phyloP scores from a whole-genome alignment of 2,113 vertebrate species.

The Lynx canadensis region DNA sequence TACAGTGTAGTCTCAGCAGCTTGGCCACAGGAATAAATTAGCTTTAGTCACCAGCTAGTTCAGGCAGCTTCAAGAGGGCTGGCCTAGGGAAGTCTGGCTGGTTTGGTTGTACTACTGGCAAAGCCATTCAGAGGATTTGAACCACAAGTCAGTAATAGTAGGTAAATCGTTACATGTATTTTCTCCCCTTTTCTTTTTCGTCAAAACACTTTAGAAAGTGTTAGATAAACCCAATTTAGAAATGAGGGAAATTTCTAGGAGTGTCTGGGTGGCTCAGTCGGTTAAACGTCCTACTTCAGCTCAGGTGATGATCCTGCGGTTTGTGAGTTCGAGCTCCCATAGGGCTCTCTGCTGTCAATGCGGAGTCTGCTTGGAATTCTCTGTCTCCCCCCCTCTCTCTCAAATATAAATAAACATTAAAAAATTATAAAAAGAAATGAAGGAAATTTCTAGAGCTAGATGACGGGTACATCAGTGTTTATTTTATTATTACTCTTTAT shows the following conservation, averaged over 20 bases:
- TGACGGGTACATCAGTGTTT: not conserved
- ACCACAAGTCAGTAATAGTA: not conserved
- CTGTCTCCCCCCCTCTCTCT: too few species aligned
- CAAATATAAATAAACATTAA: too few species aligned
- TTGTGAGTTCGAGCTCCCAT: too few species aligned
- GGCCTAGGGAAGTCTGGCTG: not conserved
- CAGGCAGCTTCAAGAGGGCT: not conserved
- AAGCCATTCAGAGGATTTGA: not conserved
- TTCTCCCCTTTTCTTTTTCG: not conserved
- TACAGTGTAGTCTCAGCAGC: not conserved
- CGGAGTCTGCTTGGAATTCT: too few species aligned
- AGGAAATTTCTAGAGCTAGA: slow-evolving; percentile 7
- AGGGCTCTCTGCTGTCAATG: too few species aligned
- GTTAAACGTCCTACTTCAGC: too few species aligned
- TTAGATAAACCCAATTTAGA: not conserved
- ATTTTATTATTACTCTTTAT: slow-evolving; percentile 9
- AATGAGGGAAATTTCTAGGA: slow-evolving; percentile 8
- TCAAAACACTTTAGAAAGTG: not conserved
- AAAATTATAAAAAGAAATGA: not conserved
- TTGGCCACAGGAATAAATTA: not conserved
- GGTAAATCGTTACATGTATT: not conserved
- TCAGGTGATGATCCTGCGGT: too few species aligned
- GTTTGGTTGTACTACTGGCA: not conserved
- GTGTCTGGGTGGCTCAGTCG: too few species aligned
- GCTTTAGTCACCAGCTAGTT: not conserved